Conservation (phyloP, 35 echinoderm and acorn worm species). For the Anneissia japonica region DNA sequence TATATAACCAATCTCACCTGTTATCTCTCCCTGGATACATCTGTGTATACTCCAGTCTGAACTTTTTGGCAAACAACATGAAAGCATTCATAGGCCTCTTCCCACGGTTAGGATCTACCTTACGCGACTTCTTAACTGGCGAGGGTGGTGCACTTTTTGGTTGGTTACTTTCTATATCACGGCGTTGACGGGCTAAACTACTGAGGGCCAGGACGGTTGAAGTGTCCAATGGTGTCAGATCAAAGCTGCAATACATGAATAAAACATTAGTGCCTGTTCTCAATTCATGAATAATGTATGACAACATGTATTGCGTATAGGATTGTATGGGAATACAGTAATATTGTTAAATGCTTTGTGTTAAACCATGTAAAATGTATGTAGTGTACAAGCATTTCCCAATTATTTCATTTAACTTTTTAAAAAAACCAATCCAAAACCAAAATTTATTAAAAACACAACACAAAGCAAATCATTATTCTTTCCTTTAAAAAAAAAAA, state of each 20-base stretch:
- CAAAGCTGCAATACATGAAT: conserved; percentile 2
- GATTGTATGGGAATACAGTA: not conserved
- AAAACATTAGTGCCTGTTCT: no score
- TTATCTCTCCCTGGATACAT: conserved; percentile 55
- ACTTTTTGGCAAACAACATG: conserved; percentile 62
- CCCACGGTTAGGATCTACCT: not conserved
- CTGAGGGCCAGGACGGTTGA: conserved; percentile 40
- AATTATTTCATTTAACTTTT: no score
- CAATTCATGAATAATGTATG: no score
- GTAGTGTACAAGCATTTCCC: no score
- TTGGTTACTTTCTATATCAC: conserved; percentile 22
- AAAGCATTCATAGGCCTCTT: conserved; percentile 71
- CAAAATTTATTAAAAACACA: no score
- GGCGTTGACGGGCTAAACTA: conserved; percentile 39
- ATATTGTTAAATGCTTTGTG: not conserved
- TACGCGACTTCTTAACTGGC: not conserved
- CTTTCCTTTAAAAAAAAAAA: no score
- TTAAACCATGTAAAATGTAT: no score
- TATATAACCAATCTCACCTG: no score
- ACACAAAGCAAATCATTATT: no score
- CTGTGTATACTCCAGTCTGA: conserved; percentile 57
- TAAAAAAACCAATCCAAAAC: no score
- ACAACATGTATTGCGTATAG: no score
- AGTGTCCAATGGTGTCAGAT: conserved; percentile 37
- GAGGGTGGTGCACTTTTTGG: not conserved